Evolutionary conservation across 1,140 invertebrate species (phyloP).

Genomic region (Uloborus diversus): DNA sequence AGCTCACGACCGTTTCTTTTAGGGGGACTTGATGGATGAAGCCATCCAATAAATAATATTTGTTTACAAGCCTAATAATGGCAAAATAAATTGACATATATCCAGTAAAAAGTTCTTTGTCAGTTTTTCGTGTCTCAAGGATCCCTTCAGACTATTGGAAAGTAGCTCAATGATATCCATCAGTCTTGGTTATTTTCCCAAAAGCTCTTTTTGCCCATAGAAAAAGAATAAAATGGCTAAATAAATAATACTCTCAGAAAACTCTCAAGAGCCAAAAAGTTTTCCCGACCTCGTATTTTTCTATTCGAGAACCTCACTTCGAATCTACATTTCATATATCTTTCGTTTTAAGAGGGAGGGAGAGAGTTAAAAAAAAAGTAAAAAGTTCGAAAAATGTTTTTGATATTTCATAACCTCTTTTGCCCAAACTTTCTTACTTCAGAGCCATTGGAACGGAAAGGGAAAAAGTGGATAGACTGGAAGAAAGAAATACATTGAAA

Average conservation of each 20-base stretch:
- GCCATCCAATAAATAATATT: too few species aligned
- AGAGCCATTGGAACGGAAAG: constrained; percentile 35
- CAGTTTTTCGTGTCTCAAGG: too few species aligned
- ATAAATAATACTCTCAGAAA: constrained; percentile 46
- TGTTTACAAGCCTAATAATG: too few species aligned
- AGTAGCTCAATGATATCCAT: too few species aligned
- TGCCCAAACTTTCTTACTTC: constrained; percentile 34
- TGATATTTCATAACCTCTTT: constrained; percentile 54
- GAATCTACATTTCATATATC: constrained; percentile 50
- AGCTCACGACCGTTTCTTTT: too few species aligned
- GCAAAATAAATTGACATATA: too few species aligned
- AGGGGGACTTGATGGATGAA: too few species aligned
- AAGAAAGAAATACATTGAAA: constrained; percentile 3
- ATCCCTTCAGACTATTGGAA: too few species aligned
- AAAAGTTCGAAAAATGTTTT: constrained; percentile 20
- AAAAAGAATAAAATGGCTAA: constrained; percentile 33
- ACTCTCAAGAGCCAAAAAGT: constrained; percentile 12
- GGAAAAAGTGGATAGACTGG: too few species aligned
- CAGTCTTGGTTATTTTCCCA: constrained; percentile 36
- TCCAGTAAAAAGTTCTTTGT: too few species aligned
- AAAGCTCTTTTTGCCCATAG: constrained; percentile 4
- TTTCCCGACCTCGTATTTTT: constrained; percentile 38
- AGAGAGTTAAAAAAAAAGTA: background rate
- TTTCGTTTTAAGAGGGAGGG: background rate
- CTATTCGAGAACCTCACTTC: constrained; percentile 3